Conservation (phyloP, 2,888 invertebrate species). For the Alitta virens region DNA sequence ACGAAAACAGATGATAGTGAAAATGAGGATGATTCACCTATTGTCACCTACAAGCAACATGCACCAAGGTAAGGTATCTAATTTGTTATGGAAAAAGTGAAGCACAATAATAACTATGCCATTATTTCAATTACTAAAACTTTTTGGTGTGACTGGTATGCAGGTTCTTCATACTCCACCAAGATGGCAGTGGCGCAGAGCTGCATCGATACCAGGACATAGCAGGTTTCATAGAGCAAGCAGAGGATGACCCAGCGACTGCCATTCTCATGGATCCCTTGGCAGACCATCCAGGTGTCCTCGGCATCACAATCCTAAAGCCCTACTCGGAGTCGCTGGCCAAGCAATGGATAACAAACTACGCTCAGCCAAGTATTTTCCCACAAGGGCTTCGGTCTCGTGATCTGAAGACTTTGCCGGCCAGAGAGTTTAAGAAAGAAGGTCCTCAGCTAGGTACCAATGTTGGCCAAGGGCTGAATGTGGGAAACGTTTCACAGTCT, state of each 20-base stretch:
- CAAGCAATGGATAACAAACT: slow-evolving; percentile 50
- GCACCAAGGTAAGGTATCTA: slow-evolving; percentile 36
- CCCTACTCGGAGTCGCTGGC: slow-evolving; percentile 44
- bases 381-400: slow-evolving; percentile 48
- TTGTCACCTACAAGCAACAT: slow-evolving; percentile 43
- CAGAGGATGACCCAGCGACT: slow-evolving; percentile 50
- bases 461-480: slow-evolving; percentile 48
- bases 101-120: no score
- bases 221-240: slow-evolving; percentile 45
- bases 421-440: slow-evolving; percentile 46
- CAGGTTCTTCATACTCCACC: slow-evolving; percentile 48
- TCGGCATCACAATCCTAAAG: slow-evolving; percentile 50
- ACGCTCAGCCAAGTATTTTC: slow-evolving; percentile 49
- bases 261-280: slow-evolving; percentile 52
- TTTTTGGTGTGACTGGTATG: no score
- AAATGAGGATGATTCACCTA: background rate
- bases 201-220: slow-evolving; percentile 52
- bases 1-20: slow-evolving; percentile 35
- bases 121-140: no score
- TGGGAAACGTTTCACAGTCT: slow-evolving; percentile 40
- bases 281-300: slow-evolving; percentile 49
- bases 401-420: slow-evolving; percentile 50
- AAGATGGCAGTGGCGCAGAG: slow-evolving; percentile 53
- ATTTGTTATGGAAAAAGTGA: no score
- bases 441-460: slow-evolving; percentile 52